Percentiles rank a stretch among this genome's conserved stretches.
Evolutionary conservation across 2,797 vertebrate genomes (phyloP).

Genomic region (Naso thynnoides): DNA sequence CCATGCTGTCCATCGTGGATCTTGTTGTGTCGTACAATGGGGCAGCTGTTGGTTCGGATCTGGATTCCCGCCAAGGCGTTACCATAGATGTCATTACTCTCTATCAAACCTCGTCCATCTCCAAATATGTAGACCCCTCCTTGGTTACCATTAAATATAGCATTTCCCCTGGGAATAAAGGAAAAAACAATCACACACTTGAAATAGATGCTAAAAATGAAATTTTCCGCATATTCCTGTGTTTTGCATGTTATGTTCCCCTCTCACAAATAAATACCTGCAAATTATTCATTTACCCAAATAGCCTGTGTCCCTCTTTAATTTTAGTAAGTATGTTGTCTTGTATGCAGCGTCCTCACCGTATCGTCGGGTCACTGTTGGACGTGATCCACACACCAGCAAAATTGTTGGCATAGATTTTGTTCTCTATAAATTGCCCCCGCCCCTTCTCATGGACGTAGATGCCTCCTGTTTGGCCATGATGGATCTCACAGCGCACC

Average conservation of each 20-base stretch:
- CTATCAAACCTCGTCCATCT: conserved; percentile 98
- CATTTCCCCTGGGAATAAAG: conserved; percentile 90
- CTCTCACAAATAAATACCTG: too few relatives aligned
- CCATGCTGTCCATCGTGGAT: conserved; percentile 99
- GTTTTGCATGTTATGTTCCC: too few relatives aligned
- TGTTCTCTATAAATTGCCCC: conserved; percentile 99
- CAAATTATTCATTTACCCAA: too few relatives aligned
- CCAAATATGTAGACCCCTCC: conserved; percentile 99
- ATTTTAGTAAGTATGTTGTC: background rate
- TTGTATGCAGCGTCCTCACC: conserved; percentile 78
- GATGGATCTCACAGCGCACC: conserved; percentile 98
- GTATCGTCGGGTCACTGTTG: conserved; percentile 99
- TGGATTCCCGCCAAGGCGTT: conserved; percentile 99
- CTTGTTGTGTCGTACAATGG: conserved; percentile 99
- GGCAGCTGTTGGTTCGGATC: conserved; percentile 99
- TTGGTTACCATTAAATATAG: conserved; percentile 99
- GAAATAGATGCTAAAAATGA: background rate
- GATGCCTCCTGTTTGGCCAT: conserved; percentile 98
- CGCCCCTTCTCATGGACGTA: conserved; percentile 99
- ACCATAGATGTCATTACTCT: conserved; percentile 99
- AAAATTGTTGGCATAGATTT: conserved; percentile 99
- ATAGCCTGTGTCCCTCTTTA: background rate
- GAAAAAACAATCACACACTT: background rate
- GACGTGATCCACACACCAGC: conserved; percentile 99
- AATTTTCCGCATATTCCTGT: too few relatives aligned